Conservation (phyloP, 2,888 invertebrate species). For the Amiota mariae region DNA sequence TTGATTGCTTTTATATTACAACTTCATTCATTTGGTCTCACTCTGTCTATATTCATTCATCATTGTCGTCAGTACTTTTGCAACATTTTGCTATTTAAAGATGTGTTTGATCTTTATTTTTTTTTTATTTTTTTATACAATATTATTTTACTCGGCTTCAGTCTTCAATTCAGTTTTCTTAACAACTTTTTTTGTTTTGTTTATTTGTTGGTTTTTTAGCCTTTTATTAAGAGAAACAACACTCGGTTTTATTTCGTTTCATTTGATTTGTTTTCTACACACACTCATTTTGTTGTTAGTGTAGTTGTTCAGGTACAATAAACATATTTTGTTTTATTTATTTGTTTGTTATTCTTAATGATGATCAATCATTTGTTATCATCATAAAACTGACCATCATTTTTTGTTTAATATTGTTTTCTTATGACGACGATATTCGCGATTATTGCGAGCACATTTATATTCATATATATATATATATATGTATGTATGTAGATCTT, state of each 20-base stretch:
- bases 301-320: slow-evolving; percentile 34
- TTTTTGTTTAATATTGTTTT: too few species aligned
- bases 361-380: slow-evolving; percentile 28
- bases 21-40: not conserved
- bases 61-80: too few species aligned
- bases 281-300: slow-evolving; percentile 39
- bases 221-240: slow-evolving; percentile 9
- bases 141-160: slow-evolving; percentile 34
- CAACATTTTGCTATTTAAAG: too few species aligned
- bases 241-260: slow-evolving; percentile 27
- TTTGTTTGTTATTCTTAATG: slow-evolving; percentile 36
- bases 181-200: slow-evolving; percentile 4
- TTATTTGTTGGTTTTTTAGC: slow-evolving; percentile 14
- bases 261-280: slow-evolving; percentile 4
- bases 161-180: slow-evolving; percentile 5
- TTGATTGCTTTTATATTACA: not conserved
- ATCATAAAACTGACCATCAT: not conserved
- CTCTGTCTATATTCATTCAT: too few species aligned
- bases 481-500: slow-evolving; percentile 13
- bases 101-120: slow-evolving; percentile 24
- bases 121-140: slow-evolving; percentile 29
- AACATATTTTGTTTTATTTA: slow-evolving; percentile 28
- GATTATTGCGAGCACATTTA: slow-evolving; percentile 31
- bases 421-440: too few species aligned
- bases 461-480: slow-evolving; percentile 39